Percentiles rank a stretch among this genome's conserved stretches.
These are phyloP conservation scores for Leptinotarsa lineolata DNA, from an alignment of 1,140 invertebrate species.

Conservation along the genomic window DNA sequence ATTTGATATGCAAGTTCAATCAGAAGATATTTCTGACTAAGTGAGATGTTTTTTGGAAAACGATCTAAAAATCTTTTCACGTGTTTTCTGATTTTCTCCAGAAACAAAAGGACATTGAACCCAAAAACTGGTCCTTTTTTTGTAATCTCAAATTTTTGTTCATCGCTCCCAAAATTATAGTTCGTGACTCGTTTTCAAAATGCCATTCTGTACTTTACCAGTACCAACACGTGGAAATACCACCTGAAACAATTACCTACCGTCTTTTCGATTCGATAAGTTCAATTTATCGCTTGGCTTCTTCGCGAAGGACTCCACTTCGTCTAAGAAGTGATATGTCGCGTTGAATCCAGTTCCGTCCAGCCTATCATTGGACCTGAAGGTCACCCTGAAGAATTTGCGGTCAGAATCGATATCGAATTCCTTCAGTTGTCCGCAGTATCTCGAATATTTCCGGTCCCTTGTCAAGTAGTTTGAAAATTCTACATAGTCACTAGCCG, in stretches of 20 bases:
- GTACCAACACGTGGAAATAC: no score
- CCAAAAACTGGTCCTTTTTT: no score
- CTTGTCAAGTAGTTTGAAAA: constrained; percentile 90
- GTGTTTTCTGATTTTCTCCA: no score
- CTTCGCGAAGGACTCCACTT: constrained; percentile 40
- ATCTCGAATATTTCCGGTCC: constrained; percentile 83
- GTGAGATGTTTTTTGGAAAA: no score
- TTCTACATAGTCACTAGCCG: constrained; percentile 91
- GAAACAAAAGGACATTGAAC: no score
- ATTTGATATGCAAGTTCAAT: no score
- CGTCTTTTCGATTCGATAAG: not conserved
- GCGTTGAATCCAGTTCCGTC: constrained; percentile 94
- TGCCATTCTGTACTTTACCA: no score
- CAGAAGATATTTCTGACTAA: no score
- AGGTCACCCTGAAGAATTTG: constrained; percentile 92
- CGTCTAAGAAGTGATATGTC: constrained; percentile 75
- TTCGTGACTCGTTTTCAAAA: no score
- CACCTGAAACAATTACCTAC: not conserved
- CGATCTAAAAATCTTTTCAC: no score
- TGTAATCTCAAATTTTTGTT: no score
- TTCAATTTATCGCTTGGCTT: not conserved
- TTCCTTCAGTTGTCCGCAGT: constrained; percentile 82
- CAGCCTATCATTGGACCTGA: constrained; percentile 89
- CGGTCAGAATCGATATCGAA: constrained; percentile 85
- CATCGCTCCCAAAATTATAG: no score